Evolutionary conservation across 2,113 vertebrate genomes (phyloP).

Genomic region (Poeciliopsis turrubarensis): DNA sequence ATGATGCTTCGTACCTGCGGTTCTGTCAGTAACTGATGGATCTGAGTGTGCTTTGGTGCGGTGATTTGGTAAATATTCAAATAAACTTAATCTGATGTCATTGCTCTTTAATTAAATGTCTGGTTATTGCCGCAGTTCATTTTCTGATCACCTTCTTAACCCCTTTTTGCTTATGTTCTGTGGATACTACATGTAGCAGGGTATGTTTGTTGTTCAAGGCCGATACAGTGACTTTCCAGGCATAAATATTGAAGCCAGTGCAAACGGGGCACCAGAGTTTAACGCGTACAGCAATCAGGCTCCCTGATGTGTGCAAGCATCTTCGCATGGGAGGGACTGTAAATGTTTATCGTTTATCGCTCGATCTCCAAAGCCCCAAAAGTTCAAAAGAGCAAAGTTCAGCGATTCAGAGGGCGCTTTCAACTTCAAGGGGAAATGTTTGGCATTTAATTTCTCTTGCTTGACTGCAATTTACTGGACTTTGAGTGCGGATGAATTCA

Average conservation of each 20-base stretch:
- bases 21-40: neutral
- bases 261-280: neutral
- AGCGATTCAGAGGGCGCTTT: slow-evolving; percentile 5
- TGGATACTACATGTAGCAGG: no score
- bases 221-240: no score
- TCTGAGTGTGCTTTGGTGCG: neutral
- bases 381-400: slow-evolving; percentile 17
- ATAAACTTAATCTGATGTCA: slow-evolving; percentile 20
- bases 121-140: slow-evolving; percentile 19
- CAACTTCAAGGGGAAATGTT: neutral
- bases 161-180: no score
- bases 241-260: no score
- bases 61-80: slow-evolving; percentile 20
- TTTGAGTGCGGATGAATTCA: no score
- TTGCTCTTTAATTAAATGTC: slow-evolving; percentile 22
- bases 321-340: neutral
- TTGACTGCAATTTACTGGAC: no score
- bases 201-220: no score
- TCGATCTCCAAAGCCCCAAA: neutral
- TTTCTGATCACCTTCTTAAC: neutral
- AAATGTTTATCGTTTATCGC: slow-evolving; percentile 13
- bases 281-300: neutral
- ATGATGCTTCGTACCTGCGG: no score
- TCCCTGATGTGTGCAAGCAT: neutral
- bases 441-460: no score